phyloP scores from a whole-genome alignment of 2,888 invertebrate species.

The Cremastobaeus sp. region DNA sequence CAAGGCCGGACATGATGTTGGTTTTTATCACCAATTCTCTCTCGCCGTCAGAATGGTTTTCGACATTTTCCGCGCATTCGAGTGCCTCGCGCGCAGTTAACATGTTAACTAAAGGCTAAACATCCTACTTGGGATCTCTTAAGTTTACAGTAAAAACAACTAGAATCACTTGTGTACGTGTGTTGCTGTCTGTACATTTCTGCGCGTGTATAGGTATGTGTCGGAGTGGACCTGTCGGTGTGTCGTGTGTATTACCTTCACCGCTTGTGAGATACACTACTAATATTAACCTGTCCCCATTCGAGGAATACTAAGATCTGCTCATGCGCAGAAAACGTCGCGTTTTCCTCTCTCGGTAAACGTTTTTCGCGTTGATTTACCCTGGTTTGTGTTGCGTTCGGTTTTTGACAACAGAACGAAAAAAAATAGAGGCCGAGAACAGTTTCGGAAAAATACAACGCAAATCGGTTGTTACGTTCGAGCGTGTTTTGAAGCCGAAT shows the following conservation, averaged over 20 bases:
- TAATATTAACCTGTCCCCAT: conserved; percentile 65
- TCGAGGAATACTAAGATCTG: conserved; percentile 63
- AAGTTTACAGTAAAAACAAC: conserved; percentile 70
- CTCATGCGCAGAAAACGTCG: conserved; percentile 72
- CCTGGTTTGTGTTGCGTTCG: too few relatives aligned
- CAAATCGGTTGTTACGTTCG: not conserved
- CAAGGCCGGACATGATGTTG: conserved; percentile 42
- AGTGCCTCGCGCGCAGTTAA: conserved; percentile 60
- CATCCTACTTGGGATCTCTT: conserved; percentile 54
- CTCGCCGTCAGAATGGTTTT: conserved; percentile 10
- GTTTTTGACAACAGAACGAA: not conserved
- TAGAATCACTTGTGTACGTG: conserved; percentile 71
- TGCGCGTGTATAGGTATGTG: conserved; percentile 6
- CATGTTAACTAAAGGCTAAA: conserved; percentile 56
- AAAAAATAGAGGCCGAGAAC: not conserved
- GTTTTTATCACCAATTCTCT: conserved; percentile 35
- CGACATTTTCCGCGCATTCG: conserved; percentile 69
- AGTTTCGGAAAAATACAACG: not conserved
- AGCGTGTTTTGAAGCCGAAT: not conserved
- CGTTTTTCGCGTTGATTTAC: not conserved
- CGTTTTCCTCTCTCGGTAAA: conserved; percentile 41
- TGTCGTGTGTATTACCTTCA: conserved; percentile 67
- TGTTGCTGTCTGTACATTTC: conserved; percentile 14
- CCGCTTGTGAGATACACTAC: conserved; percentile 73
- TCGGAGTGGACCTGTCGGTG: conserved; percentile 10